phyloP scores from a whole-genome alignment of 2,888 invertebrate genomes.

The Serrognathus titanus region DNA sequence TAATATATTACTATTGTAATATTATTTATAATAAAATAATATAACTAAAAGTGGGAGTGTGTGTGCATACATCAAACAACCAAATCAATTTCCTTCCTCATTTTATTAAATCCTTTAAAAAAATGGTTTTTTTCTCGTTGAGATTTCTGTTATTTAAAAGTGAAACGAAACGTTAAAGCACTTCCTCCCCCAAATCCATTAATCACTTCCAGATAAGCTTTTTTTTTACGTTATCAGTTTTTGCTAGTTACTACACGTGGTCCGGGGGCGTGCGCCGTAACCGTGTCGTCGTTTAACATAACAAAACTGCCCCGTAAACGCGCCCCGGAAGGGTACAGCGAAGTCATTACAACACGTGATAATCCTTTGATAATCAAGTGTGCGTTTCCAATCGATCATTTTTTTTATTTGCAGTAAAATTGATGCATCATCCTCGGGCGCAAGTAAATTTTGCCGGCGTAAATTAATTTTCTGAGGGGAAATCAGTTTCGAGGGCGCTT shows the following conservation, averaged over 20 bases:
- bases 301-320: conserved; percentile 36
- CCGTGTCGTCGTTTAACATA: conserved; percentile 40
- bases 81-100: not conserved
- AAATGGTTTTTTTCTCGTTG: too few relatives aligned
- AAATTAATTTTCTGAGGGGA: too few relatives aligned
- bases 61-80: too few relatives aligned
- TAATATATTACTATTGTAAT: conserved; percentile 31
- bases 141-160: not conserved
- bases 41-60: conserved; percentile 14
- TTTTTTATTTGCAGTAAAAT: conserved; percentile 44
- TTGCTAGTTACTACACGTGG: conserved; percentile 37
- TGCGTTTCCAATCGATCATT: conserved; percentile 49
- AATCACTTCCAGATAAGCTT: conserved; percentile 20
- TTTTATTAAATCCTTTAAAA: not conserved
- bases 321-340: conserved; percentile 27
- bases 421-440: conserved; percentile 42
- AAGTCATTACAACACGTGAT: conserved; percentile 38
- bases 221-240: conserved; percentile 28
- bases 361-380: conserved; percentile 49
- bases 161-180: too few relatives aligned
- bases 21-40: conserved; percentile 33
- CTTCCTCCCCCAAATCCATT: conserved; percentile 18
- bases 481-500: too few relatives aligned
- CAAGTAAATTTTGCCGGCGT: too few relatives aligned
- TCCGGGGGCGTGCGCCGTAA: conserved; percentile 36